phyloP scores from a whole-genome alignment of 2,113 vertebrate species.

The Mesembrinibis cayennensis region DNA sequence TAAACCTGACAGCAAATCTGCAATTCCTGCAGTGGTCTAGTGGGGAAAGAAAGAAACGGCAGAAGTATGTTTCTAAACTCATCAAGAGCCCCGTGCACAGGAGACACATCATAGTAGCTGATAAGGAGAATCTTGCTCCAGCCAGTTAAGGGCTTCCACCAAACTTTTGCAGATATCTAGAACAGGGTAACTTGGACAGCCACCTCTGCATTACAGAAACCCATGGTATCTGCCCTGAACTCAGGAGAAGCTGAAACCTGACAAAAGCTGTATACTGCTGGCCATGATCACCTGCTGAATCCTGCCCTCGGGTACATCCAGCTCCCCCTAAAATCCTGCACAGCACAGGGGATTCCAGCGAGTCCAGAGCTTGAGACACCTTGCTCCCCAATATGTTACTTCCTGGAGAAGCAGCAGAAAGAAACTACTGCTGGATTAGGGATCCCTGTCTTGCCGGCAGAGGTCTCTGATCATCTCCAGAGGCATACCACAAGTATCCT shows the following conservation, averaged over 20 bases:
- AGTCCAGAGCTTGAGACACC: neutral
- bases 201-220: neutral
- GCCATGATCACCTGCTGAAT: neutral
- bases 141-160: neutral
- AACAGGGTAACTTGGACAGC: neutral
- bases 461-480: neutral
- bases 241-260: neutral
- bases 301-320: neutral
- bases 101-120: neutral
- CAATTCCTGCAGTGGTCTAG: neutral
- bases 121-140: neutral
- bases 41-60: neutral
- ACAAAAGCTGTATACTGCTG: neutral
- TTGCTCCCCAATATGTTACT: neutral
- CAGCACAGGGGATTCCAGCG: neutral
- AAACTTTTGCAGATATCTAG: neutral
- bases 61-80: neutral
- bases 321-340: neutral
- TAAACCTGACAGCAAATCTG: neutral
- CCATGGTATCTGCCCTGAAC: neutral
- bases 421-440: neutral
- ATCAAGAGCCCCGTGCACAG: neutral
- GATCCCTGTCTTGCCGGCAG: neutral
- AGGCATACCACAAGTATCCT: neutral
- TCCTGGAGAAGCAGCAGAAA: neutral